Evolutionary conservation across 2,888 invertebrate genomes (phyloP).

Genomic region (Apocheima hispidaria): DNA sequence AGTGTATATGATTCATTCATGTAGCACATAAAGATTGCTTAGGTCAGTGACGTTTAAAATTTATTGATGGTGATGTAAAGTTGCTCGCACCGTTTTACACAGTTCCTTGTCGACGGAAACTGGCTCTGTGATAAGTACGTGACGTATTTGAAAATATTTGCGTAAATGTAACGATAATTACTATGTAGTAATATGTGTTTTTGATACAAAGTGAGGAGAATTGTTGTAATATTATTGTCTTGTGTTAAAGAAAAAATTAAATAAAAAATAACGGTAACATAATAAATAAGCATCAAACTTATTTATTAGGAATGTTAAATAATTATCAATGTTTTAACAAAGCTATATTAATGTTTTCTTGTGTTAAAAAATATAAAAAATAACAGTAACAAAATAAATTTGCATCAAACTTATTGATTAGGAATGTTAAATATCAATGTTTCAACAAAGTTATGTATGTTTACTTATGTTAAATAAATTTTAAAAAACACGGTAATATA

Average conservation of each 20-base stretch:
- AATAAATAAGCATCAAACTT: too few relatives aligned
- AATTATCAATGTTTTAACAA: too few relatives aligned
- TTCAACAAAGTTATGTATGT: too few relatives aligned
- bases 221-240: not conserved
- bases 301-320: too few relatives aligned
- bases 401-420: too few relatives aligned
- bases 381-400: too few relatives aligned
- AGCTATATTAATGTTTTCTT: too few relatives aligned
- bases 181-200: slow-evolving; percentile 14
- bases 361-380: too few relatives aligned
- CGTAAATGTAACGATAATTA: slow-evolving; percentile 19
- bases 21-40: slow-evolving; percentile 31
- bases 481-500: too few relatives aligned
- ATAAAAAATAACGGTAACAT: too few relatives aligned
- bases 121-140: slow-evolving; percentile 49
- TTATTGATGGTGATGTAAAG: slow-evolving; percentile 27
- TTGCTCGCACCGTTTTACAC: slow-evolving; percentile 26
- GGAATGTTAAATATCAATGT: too few relatives aligned
- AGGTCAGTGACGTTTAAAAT: slow-evolving; percentile 37
- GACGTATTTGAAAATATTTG: slow-evolving; percentile 49
- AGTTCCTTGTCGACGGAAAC: slow-evolving; percentile 23
- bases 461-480: too few relatives aligned
- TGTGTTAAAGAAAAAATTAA: not conserved
- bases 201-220: not conserved
- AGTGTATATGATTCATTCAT: slow-evolving; percentile 35